Evolutionary conservation across 2,113 vertebrate genomes (phyloP).

Genomic region (Pimephales promelas): DNA sequence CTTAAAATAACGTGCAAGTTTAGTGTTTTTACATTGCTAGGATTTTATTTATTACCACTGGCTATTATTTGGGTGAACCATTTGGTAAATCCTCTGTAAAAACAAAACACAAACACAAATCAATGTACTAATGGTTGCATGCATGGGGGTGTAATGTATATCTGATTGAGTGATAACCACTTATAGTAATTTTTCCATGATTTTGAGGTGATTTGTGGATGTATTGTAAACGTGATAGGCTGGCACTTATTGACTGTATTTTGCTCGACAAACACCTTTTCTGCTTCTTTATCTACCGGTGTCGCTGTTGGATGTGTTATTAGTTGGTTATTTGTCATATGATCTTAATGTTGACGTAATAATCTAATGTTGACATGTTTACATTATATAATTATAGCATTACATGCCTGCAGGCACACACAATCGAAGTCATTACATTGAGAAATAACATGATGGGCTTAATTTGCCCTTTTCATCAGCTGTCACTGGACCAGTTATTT

Average conservation of each 20-base stretch:
- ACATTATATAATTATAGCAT: too few species aligned
- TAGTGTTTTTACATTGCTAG: too few species aligned
- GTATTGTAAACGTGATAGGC: not conserved
- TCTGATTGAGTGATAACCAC: not conserved
- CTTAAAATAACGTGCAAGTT: not conserved
- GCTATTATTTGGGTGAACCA: not conserved
- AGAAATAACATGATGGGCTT: not conserved
- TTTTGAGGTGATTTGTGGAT: not conserved
- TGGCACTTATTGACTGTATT: too few species aligned
- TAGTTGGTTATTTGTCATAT: not conserved
- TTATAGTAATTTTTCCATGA: not conserved
- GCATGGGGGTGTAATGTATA: not conserved
- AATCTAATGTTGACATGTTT: too few species aligned
- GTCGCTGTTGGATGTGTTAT: not conserved
- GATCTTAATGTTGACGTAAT: too few species aligned
- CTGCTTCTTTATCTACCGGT: not conserved
- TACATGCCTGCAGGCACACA: not conserved
- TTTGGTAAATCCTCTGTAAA: not conserved
- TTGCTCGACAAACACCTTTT: not conserved
- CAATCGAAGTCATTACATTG: slow-evolving; percentile 23
- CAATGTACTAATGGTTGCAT: not conserved
- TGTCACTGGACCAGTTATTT: not conserved
- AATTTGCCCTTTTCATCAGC: slow-evolving; percentile 21
- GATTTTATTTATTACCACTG: not conserved
- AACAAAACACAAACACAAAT: not conserved